Conservation (phyloP, 1,140 invertebrate genomes). For the Dinoponera quadriceps region DNA sequence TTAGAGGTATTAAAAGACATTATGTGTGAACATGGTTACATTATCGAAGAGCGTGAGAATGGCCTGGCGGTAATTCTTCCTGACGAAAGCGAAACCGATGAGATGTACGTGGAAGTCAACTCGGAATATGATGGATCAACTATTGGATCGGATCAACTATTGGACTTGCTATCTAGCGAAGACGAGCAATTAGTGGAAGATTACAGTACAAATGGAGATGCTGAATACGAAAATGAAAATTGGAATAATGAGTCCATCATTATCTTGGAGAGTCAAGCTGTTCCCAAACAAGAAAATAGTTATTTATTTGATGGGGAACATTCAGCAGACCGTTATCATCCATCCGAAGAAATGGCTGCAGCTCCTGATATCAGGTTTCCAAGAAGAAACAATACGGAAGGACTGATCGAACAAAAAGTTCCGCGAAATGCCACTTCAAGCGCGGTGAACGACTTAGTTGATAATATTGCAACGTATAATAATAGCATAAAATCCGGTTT, state of each 20-base stretch:
- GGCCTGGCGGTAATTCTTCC: slow-evolving; percentile 70
- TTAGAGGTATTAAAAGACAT: slow-evolving; percentile 73
- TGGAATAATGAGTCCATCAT: slow-evolving; percentile 74
- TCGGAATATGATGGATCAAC: slow-evolving; percentile 56
- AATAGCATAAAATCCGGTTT: too few species aligned
- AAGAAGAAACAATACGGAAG: background rate
- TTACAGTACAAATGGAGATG: too few species aligned
- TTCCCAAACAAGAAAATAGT: slow-evolving; percentile 20
- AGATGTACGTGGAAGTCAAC: slow-evolving; percentile 44
- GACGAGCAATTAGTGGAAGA: background rate
- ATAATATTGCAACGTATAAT: background rate
- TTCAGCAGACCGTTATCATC: background rate
- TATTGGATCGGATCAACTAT: slow-evolving; percentile 34
- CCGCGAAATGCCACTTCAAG: background rate
- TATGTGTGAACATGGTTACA: slow-evolving; percentile 73
- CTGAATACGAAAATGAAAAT: slow-evolving; percentile 55
- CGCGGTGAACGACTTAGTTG: background rate
- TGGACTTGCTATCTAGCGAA: background rate
- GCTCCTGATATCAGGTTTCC: background rate
- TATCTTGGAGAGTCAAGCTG: slow-evolving; percentile 44
- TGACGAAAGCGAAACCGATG: background rate
- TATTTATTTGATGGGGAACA: slow-evolving; percentile 59
- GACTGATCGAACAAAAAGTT: background rate
- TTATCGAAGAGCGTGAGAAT: slow-evolving; percentile 65
- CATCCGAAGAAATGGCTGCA: background rate